Conservation (phyloP, 2,113 vertebrate species). For the Sisor rabdophorus region DNA sequence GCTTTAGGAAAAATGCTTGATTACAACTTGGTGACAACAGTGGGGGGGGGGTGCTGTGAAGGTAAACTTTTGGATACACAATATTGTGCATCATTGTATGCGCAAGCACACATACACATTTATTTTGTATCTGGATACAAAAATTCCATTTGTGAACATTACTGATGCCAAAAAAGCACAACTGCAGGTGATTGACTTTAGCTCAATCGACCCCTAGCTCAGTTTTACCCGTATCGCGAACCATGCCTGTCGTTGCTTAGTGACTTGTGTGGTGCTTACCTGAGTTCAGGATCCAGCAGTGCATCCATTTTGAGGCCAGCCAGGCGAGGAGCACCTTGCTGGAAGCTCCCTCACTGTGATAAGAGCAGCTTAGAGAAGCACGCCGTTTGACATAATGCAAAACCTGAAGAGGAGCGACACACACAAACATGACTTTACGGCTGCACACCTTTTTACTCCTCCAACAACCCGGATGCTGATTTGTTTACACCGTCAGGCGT, state of each 20-base stretch:
- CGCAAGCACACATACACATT: too few species aligned
- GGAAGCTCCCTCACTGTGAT: constrained; percentile 65
- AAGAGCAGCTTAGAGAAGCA: constrained; percentile 72
- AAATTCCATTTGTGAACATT: too few species aligned
- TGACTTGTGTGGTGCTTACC: constrained; percentile 51
- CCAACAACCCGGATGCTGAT: background rate
- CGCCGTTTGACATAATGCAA: constrained; percentile 64
- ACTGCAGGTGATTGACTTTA: background rate
- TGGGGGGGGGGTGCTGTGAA: too few species aligned
- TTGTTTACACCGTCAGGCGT: background rate
- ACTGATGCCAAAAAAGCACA: background rate
- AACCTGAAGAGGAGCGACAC: constrained; percentile 66
- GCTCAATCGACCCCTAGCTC: background rate
- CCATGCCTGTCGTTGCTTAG: background rate
- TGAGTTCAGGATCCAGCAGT: constrained; percentile 71
- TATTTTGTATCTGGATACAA: too few species aligned
- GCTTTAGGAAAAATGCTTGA: too few species aligned
- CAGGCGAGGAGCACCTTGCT: constrained; percentile 63
- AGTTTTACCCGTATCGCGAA: background rate
- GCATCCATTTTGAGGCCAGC: constrained; percentile 71
- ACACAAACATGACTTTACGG: constrained; percentile 29
- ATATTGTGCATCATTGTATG: too few species aligned
- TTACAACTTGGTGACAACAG: too few species aligned
- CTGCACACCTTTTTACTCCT: background rate
- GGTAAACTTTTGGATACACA: too few species aligned